Evolutionary conservation across 1,140 invertebrate species (phyloP).

Genomic region (Cyrtorhinus lividipennis): DNA sequence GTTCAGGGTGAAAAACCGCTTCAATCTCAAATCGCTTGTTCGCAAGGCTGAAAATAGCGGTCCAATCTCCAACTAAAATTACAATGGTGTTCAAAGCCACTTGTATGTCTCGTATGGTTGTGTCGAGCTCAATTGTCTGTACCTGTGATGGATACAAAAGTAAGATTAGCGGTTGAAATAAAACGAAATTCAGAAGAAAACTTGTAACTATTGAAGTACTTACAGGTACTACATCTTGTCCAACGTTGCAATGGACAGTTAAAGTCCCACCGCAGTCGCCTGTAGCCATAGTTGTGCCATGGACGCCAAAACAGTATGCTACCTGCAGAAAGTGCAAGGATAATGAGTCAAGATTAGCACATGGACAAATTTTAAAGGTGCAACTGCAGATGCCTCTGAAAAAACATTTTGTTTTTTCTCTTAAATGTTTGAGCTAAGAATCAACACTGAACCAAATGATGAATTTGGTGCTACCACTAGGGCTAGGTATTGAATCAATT

Average conservation of each 20-base stretch:
- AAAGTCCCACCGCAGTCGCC: background rate
- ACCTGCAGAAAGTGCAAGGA: background rate
- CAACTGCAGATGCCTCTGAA: too few species aligned
- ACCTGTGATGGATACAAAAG: background rate
- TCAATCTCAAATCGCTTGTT: background rate
- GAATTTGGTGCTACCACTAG: too few species aligned
- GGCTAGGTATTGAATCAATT: too few species aligned
- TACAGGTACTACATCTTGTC: background rate
- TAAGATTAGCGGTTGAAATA: background rate
- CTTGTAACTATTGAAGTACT: background rate
- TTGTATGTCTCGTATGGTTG: background rate
- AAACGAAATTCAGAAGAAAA: background rate
- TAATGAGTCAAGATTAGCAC: too few species aligned
- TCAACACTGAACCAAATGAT: too few species aligned
- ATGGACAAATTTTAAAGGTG: too few species aligned
- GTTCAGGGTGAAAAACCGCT: background rate
- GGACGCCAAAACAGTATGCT: background rate
- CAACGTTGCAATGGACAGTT: background rate
- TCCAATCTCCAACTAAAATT: background rate
- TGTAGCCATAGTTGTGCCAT: background rate
- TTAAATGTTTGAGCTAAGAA: too few species aligned
- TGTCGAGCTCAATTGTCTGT: background rate
- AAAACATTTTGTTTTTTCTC: too few species aligned
- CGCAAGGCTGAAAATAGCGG: background rate
- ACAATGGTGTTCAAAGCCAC: background rate